A percentile compares a stretch with the other conserved stretches of the same genome.
Conservation (phyloP, 2,888 invertebrate species). For the Branchinecta sandiegonensis region DNA sequence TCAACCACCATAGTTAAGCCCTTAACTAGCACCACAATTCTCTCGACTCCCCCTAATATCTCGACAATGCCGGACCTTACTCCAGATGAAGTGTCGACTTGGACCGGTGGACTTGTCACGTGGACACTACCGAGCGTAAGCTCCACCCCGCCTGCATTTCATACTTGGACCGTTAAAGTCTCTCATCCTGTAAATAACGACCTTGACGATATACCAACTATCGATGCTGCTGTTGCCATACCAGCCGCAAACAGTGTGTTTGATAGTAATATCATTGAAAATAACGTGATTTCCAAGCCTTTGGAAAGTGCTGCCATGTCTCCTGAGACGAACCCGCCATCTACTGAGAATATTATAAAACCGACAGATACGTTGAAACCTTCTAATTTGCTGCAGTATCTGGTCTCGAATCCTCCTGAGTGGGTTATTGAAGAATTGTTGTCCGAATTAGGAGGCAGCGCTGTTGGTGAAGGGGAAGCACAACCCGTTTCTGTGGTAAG, state of each 20-base stretch:
- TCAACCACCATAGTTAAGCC: neutral
- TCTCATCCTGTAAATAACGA: neutral
- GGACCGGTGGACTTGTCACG: neutral
- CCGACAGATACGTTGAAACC: neutral
- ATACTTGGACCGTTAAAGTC: slow-evolving; percentile 10
- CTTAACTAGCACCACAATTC: neutral
- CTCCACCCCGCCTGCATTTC: neutral
- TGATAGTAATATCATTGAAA: neutral
- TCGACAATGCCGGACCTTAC: neutral
- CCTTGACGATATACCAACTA: neutral
- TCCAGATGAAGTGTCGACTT: neutral
- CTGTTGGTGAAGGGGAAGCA: neutral
- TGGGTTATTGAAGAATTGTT: slow-evolving; percentile 23
- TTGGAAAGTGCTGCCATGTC: neutral
- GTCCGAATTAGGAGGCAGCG: slow-evolving; percentile 17
- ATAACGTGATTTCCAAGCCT: neutral
- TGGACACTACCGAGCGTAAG: neutral
- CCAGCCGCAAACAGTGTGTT: too few species aligned
- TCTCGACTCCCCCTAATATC: slow-evolving; percentile 1
- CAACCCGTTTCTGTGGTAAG: neutral
- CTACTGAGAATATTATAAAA: neutral
- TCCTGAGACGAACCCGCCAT: neutral
- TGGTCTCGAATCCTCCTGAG: slow-evolving; percentile 23
- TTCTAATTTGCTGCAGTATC: slow-evolving; percentile 19
- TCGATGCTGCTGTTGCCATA: neutral